Evolutionary conservation across 1,140 invertebrate species (phyloP), one percentile per base, ranked within the genome.

Genomic region (Sarcophaga bullata): DNA sequence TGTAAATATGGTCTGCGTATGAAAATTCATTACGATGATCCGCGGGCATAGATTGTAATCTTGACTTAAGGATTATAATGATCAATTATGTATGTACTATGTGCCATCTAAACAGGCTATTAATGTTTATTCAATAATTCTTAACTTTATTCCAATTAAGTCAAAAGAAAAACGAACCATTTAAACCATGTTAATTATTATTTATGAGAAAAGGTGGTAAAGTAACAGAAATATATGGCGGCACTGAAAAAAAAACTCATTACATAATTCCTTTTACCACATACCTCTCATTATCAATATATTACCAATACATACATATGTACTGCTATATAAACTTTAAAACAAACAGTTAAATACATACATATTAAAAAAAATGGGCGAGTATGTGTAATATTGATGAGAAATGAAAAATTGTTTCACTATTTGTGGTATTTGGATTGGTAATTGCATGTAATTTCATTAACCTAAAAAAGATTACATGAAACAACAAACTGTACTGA

Each of bases 391-490:
- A 37, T 37, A 37, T 0, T 68, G 62, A 68, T 68, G n/a, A 37
- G 25, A 68, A 19, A 17, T 68, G 17, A 68, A 19, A n/a, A 19
- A 19, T 68, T 68, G n/a, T 68, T 19, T 9, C 19, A 25, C 17
- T 2, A 25, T 68, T 68, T 68, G 62, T 19, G 62, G 62, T 68
- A 37, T 37, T 37, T 37, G 25, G 25, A 17, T 68, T 68, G 62
- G 17, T 68, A 68, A 68, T 68, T 68, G 17, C 10, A 25, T 25
- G 17, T 68, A 68, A 68, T 68, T 68, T 68, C n/a, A 68, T 68
- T 68, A 68, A 68, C 62, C 62, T 25, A 68, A 17, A 68, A 68
- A 25, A 37, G 25, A 37, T 37, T 37, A 37, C 25, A 37, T 37
- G 25, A 37, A 37, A 68, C 15, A 68, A 2, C 8, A 7, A 68